phyloP scores from a whole-genome alignment of 2,888 invertebrate genomes.

The Proisotoma minuta region DNA sequence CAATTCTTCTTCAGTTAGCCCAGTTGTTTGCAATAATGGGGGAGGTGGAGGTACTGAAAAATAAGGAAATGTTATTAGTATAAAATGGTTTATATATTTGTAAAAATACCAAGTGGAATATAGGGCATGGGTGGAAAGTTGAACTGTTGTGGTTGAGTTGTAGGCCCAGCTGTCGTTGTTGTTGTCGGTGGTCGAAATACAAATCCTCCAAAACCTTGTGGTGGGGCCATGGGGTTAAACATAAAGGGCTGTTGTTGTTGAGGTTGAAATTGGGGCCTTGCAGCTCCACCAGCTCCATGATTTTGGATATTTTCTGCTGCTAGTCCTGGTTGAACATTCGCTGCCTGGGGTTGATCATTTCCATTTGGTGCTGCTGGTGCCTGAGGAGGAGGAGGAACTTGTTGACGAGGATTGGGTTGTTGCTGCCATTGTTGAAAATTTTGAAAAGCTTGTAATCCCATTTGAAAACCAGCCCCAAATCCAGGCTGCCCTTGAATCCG shows the following conservation, averaged over 20 bases:
- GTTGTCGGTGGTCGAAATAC: neutral
- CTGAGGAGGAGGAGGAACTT: neutral
- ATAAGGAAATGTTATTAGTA: neutral
- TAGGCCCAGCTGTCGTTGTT: constrained; percentile 19
- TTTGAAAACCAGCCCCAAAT: neutral
- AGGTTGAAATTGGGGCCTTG: constrained; percentile 10
- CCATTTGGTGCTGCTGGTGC: neutral
- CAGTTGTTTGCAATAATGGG: constrained; percentile 65
- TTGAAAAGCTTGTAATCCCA: constrained; percentile 9
- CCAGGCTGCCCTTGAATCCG: constrained; percentile 33
- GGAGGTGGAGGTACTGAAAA: constrained; percentile 65
- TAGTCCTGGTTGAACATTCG: constrained; percentile 6
- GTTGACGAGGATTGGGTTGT: neutral
- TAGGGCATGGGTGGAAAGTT: constrained; percentile 45
- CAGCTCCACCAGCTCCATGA: constrained; percentile 8
- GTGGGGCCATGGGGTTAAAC: constrained; percentile 24
- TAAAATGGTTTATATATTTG: neutral
- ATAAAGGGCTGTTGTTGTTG: constrained; percentile 5
- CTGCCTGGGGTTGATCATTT: constrained; percentile 17
- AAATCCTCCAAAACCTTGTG: constrained; percentile 21
- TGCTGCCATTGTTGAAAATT: constrained; percentile 26
- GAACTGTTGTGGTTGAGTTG: constrained; percentile 23
- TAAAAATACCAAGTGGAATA: constrained; percentile 42
- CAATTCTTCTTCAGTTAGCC: constrained; percentile 76
- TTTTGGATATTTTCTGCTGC: constrained; percentile 1